Conservation (phyloP, 2,888 invertebrate genomes). For the Archips crataeganus region DNA sequence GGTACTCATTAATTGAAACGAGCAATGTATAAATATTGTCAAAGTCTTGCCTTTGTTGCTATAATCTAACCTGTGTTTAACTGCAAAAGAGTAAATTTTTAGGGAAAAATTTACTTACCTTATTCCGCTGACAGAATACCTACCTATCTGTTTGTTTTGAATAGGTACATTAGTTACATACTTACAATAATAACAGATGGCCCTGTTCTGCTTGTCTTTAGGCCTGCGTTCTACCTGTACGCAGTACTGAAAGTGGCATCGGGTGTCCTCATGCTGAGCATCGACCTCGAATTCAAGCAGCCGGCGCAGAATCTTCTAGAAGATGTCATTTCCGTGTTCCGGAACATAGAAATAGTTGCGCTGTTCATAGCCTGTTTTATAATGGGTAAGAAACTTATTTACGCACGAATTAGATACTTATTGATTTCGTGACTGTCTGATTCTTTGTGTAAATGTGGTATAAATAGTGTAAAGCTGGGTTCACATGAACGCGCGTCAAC, state of each 20-base stretch:
- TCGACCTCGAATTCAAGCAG: constrained; percentile 91
- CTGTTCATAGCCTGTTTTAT: constrained; percentile 90
- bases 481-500: too few relatives aligned
- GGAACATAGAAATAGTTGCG: constrained; percentile 89
- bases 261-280: constrained; percentile 88
- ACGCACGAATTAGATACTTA: not conserved
- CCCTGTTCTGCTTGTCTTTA: constrained; percentile 54
- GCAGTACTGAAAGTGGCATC: constrained; percentile 89
- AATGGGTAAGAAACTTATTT: constrained; percentile 81
- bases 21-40: too few relatives aligned
- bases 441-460: not conserved
- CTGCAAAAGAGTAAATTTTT: too few relatives aligned
- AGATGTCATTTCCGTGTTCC: constrained; percentile 89
- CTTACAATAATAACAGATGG: too few relatives aligned
- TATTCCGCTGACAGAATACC: too few relatives aligned
- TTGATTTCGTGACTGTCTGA: not conserved
- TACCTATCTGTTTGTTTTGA: too few relatives aligned
- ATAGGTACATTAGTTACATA: too few relatives aligned
- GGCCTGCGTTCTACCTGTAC: constrained; percentile 92
- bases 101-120: too few relatives aligned
- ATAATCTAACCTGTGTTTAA: too few relatives aligned
- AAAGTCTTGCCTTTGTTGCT: too few relatives aligned
- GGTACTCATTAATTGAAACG: too few relatives aligned
- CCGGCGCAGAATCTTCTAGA: constrained; percentile 89
- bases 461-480: too few relatives aligned